These are phyloP conservation scores for Hydrocynus forskahlii DNA, from an alignment of 2,797 vertebrate genomes.

Conservation along the genomic window DNA sequence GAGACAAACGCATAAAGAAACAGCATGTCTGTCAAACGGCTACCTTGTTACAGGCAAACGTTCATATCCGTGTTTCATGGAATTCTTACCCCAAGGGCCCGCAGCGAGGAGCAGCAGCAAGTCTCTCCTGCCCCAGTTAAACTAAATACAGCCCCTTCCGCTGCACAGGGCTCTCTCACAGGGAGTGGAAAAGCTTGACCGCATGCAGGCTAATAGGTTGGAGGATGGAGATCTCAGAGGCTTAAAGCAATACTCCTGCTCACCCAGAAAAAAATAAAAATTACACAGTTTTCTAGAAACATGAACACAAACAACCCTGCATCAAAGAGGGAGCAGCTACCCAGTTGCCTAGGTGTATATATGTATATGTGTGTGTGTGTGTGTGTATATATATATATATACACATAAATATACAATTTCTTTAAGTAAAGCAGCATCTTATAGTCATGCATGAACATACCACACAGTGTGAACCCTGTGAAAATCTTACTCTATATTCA, in stretches of 20 bases:
- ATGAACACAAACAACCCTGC: neutral
- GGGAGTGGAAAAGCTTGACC: neutral
- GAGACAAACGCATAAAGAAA: constrained; percentile 41
- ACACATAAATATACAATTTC: too few relatives aligned
- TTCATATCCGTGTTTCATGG: constrained; percentile 36
- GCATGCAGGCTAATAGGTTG: neutral
- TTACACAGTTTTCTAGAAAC: neutral
- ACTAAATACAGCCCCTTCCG: constrained; percentile 25
- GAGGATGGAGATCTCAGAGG: neutral
- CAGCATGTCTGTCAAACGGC: constrained; percentile 49
- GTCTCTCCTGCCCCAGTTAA: constrained; percentile 49
- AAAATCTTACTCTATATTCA: too few relatives aligned
- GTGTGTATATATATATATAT: too few relatives aligned
- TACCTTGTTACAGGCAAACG: constrained; percentile 30
- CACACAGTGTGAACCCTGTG: too few relatives aligned
- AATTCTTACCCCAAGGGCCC: constrained; percentile 38
- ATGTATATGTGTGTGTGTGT: too few relatives aligned
- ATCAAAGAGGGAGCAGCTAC: neutral
- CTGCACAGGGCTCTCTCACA: constrained; percentile 13
- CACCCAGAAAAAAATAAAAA: neutral
- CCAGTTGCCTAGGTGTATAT: too few relatives aligned
- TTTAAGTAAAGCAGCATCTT: too few relatives aligned
- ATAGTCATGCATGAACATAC: too few relatives aligned
- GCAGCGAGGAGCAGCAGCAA: constrained; percentile 18
- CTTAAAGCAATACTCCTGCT: neutral